Base-by-base conservation (phyloP, 2,888 invertebrate species). In the Unio pictorum region DNA sequence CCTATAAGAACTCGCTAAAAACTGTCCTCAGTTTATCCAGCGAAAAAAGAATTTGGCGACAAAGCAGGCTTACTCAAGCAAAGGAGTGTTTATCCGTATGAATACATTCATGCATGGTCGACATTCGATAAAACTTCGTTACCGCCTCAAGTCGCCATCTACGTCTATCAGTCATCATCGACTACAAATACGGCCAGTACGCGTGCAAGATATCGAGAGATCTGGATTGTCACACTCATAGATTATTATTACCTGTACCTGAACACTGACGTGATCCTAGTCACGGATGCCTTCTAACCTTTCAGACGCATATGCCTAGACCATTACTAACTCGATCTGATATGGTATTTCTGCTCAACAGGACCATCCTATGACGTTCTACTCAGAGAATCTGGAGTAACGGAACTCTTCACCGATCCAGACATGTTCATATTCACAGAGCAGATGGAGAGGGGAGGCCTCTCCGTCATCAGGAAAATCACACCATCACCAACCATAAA, bases 271-370 rank as follows among this genome's bases (percentile, higher is more conserved):
- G 81, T 85, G 8, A 71, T 86, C n/a, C 73, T 85, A 30, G 73
- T 87, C 55, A 79, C 82, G n/a, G 84, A 88, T 80, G 79, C 87
- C 55, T 88, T 88, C 79, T 84, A 88, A 71, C 81, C 75, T 56
- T 88, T 87, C 73, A 76, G 85, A 72, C 66, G 79, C 34, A 74
- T 83, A 17, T 79, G 77, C 69, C 55, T 81, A 8, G 57, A 77
- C 56, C 71, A 71, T 45, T 84, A 85, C 71, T 57, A 75, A 58
- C 69, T 88, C 57, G 86, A 86, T 70, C 84, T 83, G 1, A 55
- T 67, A 28, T 71, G 74, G 55, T 89, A 82, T 71, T 86, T 72
- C 63, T 85, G 84, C 11, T 67, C 71, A 59, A 86, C 87, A 1
- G 83, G 84, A 55, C 67, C 87, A 55, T 77, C 84, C 54, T 89